Evolutionary conservation across 2,797 vertebrate species (phyloP).

Genomic region (Jordanella pulchra): DNA sequence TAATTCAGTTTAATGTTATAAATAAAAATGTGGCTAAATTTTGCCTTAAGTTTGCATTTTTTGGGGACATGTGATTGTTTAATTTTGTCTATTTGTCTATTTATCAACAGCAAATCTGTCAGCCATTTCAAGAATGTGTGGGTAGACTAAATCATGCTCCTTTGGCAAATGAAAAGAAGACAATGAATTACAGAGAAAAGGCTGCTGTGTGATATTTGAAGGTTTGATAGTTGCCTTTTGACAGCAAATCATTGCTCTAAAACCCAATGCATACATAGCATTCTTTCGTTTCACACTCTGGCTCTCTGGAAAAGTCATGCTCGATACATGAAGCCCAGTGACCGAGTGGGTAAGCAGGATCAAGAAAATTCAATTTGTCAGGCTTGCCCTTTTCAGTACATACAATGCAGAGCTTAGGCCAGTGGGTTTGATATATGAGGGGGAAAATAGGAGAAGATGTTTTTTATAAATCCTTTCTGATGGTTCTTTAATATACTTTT

Average conservation of each 20-base stretch:
- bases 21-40: constrained; percentile 11
- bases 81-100: neutral
- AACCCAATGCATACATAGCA: constrained; percentile 11
- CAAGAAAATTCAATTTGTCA: constrained; percentile 65
- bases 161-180: constrained; percentile 4
- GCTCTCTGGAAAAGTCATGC: constrained; percentile 29
- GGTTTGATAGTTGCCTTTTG: constrained; percentile 21
- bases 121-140: neutral
- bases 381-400: constrained; percentile 51
- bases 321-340: constrained; percentile 50
- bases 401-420: constrained; percentile 55
- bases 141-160: neutral
- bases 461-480: constrained; percentile 17
- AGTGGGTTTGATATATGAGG: constrained; percentile 31
- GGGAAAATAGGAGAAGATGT: constrained; percentile 42
- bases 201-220: constrained; percentile 5
- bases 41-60: constrained; percentile 2
- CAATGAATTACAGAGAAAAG: constrained; percentile 5
- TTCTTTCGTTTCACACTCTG: constrained; percentile 26
- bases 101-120: constrained; percentile 10
- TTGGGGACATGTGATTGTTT: constrained; percentile 8
- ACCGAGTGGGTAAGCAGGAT: constrained; percentile 50
- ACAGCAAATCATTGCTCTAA: constrained; percentile 20
- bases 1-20: constrained; percentile 33
- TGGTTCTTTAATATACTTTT: constrained; percentile 22